Evolutionary conservation across 2,888 invertebrate genomes (phyloP), one percentile per base, ranked within the genome.

Genomic region (Meandrusa payeni): DNA sequence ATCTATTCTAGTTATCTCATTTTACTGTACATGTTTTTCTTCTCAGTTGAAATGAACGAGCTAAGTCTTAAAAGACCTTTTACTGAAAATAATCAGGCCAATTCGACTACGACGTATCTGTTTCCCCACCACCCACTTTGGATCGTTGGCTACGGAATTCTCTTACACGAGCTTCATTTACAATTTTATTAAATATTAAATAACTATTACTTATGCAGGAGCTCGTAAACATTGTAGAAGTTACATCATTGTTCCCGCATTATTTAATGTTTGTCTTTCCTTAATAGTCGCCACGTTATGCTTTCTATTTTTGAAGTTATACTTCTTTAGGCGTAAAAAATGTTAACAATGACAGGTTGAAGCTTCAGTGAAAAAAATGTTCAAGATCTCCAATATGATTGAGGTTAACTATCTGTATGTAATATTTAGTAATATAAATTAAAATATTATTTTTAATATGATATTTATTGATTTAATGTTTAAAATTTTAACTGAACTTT

Each of bases 41-140:
- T 46, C 54, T 20, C 76, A 86, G 86, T 87, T 66, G 82, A 83
- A 48, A 83, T 86, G 48, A 87, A 82, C 67, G 86, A 87, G 67
- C 65, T 85, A 28, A 83, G 76, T 59, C 44, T 76, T 64, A 85
- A 79, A 64, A 79, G 69, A 52, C 77, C 86, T 28, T 64, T 69
- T 41, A 69, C 81, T 1, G 82, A 82, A 33, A 76, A 76, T 6
- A 76, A 66, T 38, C 74, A 70, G 22, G 71, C 70, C 1, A 78
- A 77, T 39, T 67, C 62, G 7, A 74, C 78, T 5, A 67, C 77
- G 1, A 53, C 57, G 2, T 9, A 38, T 15, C 41, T 50, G 34
- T 52, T 52, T 36, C 49, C 59, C 5, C 62, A 53, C 49, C 54
- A 53, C 48, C 59, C 71, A 12, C 33, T 78, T 20, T 69, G 74